These are phyloP conservation scores for Chloroceryle aenea DNA, from an alignment of 2,113 vertebrate species.

Conservation along the genomic window DNA sequence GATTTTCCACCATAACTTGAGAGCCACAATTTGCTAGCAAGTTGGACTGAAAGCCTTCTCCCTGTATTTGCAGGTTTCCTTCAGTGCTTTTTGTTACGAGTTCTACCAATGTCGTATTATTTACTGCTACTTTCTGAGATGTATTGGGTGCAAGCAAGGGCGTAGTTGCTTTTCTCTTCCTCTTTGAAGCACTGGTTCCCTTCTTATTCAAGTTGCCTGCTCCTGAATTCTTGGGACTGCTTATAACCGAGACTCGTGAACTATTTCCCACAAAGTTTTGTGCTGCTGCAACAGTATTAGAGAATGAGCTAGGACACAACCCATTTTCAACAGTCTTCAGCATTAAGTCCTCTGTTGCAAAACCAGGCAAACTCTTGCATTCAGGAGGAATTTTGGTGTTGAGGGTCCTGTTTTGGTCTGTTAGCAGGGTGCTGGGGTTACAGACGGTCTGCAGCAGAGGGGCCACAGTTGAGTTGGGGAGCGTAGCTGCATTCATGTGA, in stretches of 20 bases:
- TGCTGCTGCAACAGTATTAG: conserved; percentile 63
- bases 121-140: conserved; percentile 68
- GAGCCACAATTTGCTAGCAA: conserved; percentile 74
- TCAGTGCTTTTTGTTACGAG: conserved; percentile 71
- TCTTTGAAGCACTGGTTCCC: conserved; percentile 76
- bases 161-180: conserved; percentile 76
- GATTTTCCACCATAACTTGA: conserved; percentile 77
- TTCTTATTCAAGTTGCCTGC: conserved; percentile 76
- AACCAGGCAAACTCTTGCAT: conserved; percentile 66
- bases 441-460: conserved; percentile 71
- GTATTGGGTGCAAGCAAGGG: conserved; percentile 44
- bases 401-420: conserved; percentile 74
- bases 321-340: conserved; percentile 75
- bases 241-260: conserved; percentile 80
- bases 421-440: conserved; percentile 61
- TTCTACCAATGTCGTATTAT: conserved; percentile 59
- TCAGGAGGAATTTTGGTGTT: conserved; percentile 71
- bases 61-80: conserved; percentile 53
- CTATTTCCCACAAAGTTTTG: conserved; percentile 64
- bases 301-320: conserved; percentile 68
- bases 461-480: conserved; percentile 54
- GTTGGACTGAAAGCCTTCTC: conserved; percentile 69
- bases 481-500: conserved; percentile 66
- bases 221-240: conserved; percentile 71
- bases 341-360: conserved; percentile 71